Evolutionary conservation across 2,888 invertebrate genomes (phyloP).

Genomic region (Gymnosoma rotundatum): DNA sequence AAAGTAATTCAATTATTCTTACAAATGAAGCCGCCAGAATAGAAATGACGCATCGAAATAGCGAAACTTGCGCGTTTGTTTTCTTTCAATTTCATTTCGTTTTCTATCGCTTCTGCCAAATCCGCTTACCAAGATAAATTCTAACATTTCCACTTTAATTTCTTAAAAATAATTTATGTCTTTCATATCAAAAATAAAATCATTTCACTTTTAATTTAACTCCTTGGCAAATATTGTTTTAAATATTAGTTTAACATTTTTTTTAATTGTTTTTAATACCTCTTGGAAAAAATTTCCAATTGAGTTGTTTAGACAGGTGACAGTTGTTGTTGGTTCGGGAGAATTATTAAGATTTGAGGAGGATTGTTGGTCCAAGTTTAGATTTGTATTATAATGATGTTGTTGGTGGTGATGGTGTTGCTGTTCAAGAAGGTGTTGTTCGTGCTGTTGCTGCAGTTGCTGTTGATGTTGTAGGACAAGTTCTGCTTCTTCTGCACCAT

Average conservation of each 20-base stretch:
- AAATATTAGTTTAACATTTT: too few relatives aligned
- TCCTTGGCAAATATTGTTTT: not conserved
- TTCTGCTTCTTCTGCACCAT: conserved; percentile 49
- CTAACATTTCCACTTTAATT: too few relatives aligned
- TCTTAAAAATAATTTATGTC: too few relatives aligned
- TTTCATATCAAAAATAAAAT: too few relatives aligned
- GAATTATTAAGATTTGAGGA: conserved; percentile 8
- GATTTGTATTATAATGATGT: conserved; percentile 12
- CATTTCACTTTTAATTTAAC: too few relatives aligned
- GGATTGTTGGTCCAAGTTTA: conserved; percentile 15
- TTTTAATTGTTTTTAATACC: conserved; percentile 31
- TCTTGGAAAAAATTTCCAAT: conserved; percentile 54
- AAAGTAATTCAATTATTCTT: too few relatives aligned
- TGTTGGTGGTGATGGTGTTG: conserved; percentile 6
- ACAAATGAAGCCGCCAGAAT: too few relatives aligned
- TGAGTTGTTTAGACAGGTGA: conserved; percentile 51
- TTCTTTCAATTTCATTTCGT: too few relatives aligned
- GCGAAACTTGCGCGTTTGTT: too few relatives aligned
- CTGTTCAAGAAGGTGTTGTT: conserved; percentile 27
- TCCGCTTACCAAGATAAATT: too few relatives aligned
- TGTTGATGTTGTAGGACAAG: conserved; percentile 35
- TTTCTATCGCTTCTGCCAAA: too few relatives aligned
- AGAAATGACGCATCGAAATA: too few relatives aligned
- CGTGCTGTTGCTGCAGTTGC: conserved; percentile 28
- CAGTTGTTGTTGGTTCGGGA: conserved; percentile 43